Base-by-base conservation (phyloP, 2,888 invertebrate genomes). In the Apantesis nais region DNA sequence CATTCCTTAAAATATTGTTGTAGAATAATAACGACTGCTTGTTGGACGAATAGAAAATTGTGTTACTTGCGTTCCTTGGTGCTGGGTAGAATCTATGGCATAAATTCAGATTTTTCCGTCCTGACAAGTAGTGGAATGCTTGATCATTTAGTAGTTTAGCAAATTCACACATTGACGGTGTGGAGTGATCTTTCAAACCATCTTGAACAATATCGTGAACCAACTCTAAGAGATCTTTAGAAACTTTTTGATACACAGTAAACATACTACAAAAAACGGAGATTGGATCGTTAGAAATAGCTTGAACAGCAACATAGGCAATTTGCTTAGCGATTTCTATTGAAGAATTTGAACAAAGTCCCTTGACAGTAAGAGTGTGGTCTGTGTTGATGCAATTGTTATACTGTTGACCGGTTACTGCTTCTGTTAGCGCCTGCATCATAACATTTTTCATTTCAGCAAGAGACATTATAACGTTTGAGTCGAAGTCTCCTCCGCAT, bases 241-340 rank as follows among this genome's bases (percentile, higher is more conserved):
- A 86, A 72, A 89, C 88, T 82, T 88, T 92, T 75, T 90, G 89
- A 67, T 92, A 93, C 1, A 88, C 79, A 8, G 86, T 86, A 58
- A 90, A 87, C 11, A 92, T 68, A 77, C 85, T 87, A 62, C 87
- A 86, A 2, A 91, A 71, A 4, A 78, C 64, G 63, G 88, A 73
- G 29, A 83, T 72, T 44, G 78, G 71, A 22, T 44, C 9, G 1
- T 12, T 39, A 73, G 68, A 14, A 70, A 74, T 74, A 89, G n/a
- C 88, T 81, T 88, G 88, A 55, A 88, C 67, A 31, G 94, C 84
- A 12, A 94, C 83, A 67, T 92, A 93, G 7, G 93, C 92, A 67
- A 96, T 95, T 85, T 97, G 96, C 75, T 95, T 95, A 5, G 96
- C 89, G 41, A 95, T 85, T 83, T 96, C 95, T 41, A 95, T 84